Conservation (phyloP, 1,140 invertebrate genomes). For the Drosophila persimilis region DNA sequence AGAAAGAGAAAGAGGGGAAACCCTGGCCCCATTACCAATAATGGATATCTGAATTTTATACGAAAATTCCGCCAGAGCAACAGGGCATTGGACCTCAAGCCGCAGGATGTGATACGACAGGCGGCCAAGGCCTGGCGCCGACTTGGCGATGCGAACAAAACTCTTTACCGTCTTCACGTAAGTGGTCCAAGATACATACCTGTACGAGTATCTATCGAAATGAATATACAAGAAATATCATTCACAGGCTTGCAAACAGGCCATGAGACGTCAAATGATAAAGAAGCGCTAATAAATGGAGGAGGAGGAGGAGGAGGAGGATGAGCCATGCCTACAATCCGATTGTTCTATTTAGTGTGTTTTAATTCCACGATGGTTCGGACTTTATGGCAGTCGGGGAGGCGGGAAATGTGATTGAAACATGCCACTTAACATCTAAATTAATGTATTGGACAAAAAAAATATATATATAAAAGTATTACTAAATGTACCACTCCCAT, state of each 20-base stretch:
- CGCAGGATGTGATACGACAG: conserved; percentile 12
- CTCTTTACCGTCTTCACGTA: conserved; percentile 17
- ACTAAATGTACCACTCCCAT: too few species aligned
- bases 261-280: background rate
- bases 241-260: conserved; percentile 8
- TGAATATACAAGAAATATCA: background rate
- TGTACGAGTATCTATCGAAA: background rate
- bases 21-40: conserved; percentile 13
- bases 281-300: background rate
- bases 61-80: conserved; percentile 18
- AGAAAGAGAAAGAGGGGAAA: background rate
- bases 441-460: too few species aligned
- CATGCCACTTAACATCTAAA: too few species aligned
- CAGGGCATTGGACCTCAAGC: background rate
- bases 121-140: conserved; percentile 31
- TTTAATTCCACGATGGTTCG: too few species aligned
- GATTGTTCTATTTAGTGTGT: too few species aligned
- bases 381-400: too few species aligned
- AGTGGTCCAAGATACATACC: background rate
- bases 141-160: conserved; percentile 10
- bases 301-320: too few species aligned
- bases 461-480: too few species aligned
- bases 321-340: too few species aligned
- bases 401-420: too few species aligned
- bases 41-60: conserved; percentile 32